Conservation (phyloP, 2,113 vertebrate species). For the Caracal caracal region DNA sequence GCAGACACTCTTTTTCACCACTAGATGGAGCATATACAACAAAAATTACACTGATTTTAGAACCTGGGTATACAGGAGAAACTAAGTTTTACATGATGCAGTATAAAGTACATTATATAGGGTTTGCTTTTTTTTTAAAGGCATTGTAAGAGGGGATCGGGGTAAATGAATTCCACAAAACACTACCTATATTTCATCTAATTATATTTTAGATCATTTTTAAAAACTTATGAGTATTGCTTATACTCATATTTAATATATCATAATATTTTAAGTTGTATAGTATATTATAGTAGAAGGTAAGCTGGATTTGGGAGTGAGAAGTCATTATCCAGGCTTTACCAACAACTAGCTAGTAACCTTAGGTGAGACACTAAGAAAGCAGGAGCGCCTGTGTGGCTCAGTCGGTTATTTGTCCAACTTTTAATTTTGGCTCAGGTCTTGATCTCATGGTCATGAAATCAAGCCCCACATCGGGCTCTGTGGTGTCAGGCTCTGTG, state of each 20-base stretch:
- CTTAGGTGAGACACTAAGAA: background rate
- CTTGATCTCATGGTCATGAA: too few species aligned
- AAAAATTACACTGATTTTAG: constrained; percentile 32
- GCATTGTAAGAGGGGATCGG: background rate
- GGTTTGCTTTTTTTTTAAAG: background rate
- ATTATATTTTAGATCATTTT: background rate
- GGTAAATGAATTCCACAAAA: constrained; percentile 17
- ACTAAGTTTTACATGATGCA: background rate
- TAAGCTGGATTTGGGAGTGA: background rate
- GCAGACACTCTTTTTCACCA: background rate
- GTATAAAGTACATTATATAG: background rate
- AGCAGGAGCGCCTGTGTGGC: too few species aligned
- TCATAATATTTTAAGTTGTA: background rate
- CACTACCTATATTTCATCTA: background rate
- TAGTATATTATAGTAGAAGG: background rate
- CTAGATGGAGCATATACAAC: background rate
- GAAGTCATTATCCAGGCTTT: constrained; percentile 4
- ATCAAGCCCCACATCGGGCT: too few species aligned
- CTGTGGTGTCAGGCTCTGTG: too few species aligned
- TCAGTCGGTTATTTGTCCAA: too few species aligned
- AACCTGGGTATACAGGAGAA: background rate
- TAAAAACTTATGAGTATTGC: background rate
- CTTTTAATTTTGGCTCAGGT: too few species aligned
- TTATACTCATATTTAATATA: background rate
- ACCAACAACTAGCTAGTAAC: background rate